Evolutionary conservation across 2,797 vertebrate genomes (phyloP).

Genomic region (Pogoniulus pusillus): DNA sequence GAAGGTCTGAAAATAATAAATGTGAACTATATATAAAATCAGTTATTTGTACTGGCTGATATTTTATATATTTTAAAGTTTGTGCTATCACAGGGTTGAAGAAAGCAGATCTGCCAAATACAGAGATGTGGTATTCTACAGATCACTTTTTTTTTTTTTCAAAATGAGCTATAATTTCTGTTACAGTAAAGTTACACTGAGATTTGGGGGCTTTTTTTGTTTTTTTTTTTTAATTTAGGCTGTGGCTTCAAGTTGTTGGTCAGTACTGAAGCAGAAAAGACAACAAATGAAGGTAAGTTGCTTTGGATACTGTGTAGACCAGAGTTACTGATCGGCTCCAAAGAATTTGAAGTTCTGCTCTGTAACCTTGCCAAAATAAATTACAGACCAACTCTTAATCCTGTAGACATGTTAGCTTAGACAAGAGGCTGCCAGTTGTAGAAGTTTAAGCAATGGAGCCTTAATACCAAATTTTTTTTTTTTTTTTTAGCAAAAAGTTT

Average conservation of each 20-base stretch:
- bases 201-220: background rate
- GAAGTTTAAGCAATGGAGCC: background rate
- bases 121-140: background rate
- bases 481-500: background rate
- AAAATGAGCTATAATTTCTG: background rate
- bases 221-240: slow-evolving; percentile 77
- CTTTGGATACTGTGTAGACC: background rate
- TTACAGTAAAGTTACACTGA: background rate
- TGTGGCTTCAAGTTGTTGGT: slow-evolving; percentile 97
- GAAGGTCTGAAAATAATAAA: background rate
- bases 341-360: background rate
- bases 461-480: background rate
- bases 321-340: background rate
- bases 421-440: background rate
- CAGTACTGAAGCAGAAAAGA: slow-evolving; percentile 94
- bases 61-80: background rate
- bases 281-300: slow-evolving; percentile 91
- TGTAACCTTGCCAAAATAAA: background rate
- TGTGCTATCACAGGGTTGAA: background rate
- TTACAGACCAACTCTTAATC: background rate
- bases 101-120: background rate
- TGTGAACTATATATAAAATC: background rate
- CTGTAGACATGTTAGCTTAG: background rate
- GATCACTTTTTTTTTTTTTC: background rate
- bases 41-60: background rate